Evolutionary conservation across 2,797 vertebrate genomes (phyloP).

Genomic region (Phataginus tricuspis): DNA sequence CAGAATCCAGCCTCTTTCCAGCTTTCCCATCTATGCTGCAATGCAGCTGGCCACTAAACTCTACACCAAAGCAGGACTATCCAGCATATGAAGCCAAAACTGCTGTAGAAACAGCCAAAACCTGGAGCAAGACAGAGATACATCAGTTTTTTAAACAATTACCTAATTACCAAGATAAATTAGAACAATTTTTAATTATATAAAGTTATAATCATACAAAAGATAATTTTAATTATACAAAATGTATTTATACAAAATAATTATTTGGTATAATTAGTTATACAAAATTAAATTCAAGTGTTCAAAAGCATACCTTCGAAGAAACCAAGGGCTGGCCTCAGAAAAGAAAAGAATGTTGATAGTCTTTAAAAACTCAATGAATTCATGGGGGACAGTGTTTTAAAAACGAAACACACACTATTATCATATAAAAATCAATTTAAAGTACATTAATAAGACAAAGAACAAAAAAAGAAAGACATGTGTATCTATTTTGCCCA

Average conservation of each 20-base stretch:
- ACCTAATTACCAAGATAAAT: background rate
- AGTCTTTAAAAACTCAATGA: background rate
- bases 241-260: too few relatives aligned
- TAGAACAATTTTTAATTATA: background rate
- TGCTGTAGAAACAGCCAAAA: background rate
- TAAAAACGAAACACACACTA: background rate
- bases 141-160: background rate
- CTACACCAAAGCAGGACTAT: background rate
- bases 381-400: background rate
- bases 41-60: background rate
- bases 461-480: background rate
- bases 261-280: too few relatives aligned
- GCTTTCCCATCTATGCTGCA: background rate
- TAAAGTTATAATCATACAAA: too few relatives aligned
- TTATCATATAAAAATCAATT: too few relatives aligned
- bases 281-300: background rate
- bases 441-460: background rate
- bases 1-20: background rate
- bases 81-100: background rate
- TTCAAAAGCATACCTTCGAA: background rate
- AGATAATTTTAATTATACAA: too few relatives aligned
- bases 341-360: background rate
- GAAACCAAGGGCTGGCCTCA: background rate
- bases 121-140: background rate
- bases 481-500: background rate